Evolutionary conservation across 1,140 invertebrate genomes (phyloP).

Genomic region (Thaumetopoea pityocampa): DNA sequence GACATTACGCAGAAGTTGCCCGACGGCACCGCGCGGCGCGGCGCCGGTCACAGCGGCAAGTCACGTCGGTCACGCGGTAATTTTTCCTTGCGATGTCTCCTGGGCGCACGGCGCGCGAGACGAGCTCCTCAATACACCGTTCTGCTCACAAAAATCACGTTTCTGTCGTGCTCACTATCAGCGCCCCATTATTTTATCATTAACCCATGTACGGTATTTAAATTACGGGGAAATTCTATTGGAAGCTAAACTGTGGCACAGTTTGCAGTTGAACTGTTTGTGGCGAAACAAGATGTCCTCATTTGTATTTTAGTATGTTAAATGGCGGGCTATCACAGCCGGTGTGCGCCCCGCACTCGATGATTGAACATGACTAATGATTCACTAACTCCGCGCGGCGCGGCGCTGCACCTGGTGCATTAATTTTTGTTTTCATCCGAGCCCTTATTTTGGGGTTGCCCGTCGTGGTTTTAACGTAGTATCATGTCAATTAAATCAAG

Average conservation of each 20-base stretch:
- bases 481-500: no score
- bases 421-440: not conserved
- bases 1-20: conserved; percentile 37
- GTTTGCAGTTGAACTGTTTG: no score
- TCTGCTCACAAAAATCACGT: conserved; percentile 71
- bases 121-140: conserved; percentile 44
- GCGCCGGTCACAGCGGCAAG: conserved; percentile 34
- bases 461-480: no score
- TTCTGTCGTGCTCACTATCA: conserved; percentile 68
- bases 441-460: no score
- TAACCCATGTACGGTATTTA: conserved; percentile 50
- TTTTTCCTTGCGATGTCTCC: conserved; percentile 50
- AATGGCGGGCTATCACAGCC: conserved; percentile 5
- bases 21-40: conserved; percentile 28
- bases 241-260: no score
- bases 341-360: not conserved
- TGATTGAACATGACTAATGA: conserved; percentile 11
- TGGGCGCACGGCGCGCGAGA: conserved; percentile 56
- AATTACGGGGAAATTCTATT: conserved; percentile 17
- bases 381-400: conserved; percentile 10
- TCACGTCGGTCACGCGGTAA: conserved; percentile 61
- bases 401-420: conserved; percentile 3
- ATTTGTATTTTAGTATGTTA: conserved; percentile 17
- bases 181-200: conserved; percentile 72
- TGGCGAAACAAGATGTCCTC: not conserved